Evolutionary conservation across 1,140 invertebrate species (phyloP).

Genomic region (Philaenus spumarius): DNA sequence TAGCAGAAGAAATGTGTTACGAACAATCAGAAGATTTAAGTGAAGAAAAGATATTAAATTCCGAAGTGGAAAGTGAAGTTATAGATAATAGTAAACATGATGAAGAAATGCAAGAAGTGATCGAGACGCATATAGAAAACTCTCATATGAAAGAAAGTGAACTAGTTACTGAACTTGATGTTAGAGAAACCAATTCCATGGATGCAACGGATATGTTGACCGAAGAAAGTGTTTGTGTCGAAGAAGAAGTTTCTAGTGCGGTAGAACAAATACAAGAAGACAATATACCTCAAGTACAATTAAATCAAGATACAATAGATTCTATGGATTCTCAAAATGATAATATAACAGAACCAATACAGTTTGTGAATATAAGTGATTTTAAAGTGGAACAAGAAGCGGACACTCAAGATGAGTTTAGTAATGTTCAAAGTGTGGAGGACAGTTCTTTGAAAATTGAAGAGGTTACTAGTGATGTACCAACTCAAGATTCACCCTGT

Average conservation of each 20-base stretch:
- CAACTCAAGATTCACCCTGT: too few relatives aligned
- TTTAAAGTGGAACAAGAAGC: neutral
- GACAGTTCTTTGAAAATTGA: too few relatives aligned
- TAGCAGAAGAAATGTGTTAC: constrained; percentile 9
- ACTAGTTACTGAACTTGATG: neutral
- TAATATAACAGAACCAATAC: too few relatives aligned
- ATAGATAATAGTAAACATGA: neutral
- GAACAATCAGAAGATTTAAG: neutral
- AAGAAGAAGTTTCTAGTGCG: neutral
- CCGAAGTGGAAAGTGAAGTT: neutral
- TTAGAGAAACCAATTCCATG: too few relatives aligned
- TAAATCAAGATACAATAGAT: too few relatives aligned
- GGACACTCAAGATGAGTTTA: neutral
- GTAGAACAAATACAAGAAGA: too few relatives aligned
- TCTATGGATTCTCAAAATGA: too few relatives aligned
- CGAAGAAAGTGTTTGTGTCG: neutral
- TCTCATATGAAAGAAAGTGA: neutral
- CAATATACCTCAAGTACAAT: too few relatives aligned
- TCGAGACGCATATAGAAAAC: neutral
- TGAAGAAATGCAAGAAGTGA: neutral
- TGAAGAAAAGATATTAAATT: neutral
- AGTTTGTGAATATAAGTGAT: too few relatives aligned
- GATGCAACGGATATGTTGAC: too few relatives aligned
- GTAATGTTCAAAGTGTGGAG: neutral
- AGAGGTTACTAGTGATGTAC: too few relatives aligned